A percentile compares a stretch with the other conserved stretches of the same genome.
Conservation (phyloP, 2,113 vertebrate genomes). For the Ophiodon elongatus region DNA sequence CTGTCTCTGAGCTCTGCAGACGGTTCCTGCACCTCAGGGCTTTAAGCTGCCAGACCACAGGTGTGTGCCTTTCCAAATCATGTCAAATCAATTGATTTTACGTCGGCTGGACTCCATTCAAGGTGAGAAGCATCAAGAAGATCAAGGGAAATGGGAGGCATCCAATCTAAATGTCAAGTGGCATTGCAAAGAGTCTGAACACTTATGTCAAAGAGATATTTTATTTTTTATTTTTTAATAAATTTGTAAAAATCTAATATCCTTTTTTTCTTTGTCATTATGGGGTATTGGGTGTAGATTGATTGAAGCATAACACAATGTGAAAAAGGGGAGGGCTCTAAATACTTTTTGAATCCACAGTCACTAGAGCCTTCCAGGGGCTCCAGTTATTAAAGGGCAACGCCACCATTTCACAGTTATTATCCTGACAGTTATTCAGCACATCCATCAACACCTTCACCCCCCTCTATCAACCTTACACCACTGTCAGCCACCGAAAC, state of each 20-base stretch:
- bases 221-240: neutral
- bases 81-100: neutral
- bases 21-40: neutral
- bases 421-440: slow-evolving; percentile 49
- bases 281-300: neutral
- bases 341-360: neutral
- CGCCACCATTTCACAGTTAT: slow-evolving; percentile 39
- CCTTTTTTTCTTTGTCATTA: neutral
- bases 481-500: slow-evolving; percentile 24
- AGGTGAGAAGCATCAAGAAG: neutral
- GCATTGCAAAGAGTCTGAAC: neutral
- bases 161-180: neutral
- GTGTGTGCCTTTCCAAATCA: neutral
- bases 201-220: neutral
- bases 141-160: neutral
- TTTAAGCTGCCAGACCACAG: neutral
- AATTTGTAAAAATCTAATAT: neutral
- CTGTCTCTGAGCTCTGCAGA: neutral
- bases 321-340: neutral
- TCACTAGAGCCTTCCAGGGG: slow-evolving; percentile 12
- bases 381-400: slow-evolving; percentile 36
- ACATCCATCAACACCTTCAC: slow-evolving; percentile 27
- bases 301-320: neutral
- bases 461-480: slow-evolving; percentile 19
- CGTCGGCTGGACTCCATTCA: neutral